Base-by-base conservation (phyloP, 2,113 vertebrate genomes). In the Pica pica region DNA sequence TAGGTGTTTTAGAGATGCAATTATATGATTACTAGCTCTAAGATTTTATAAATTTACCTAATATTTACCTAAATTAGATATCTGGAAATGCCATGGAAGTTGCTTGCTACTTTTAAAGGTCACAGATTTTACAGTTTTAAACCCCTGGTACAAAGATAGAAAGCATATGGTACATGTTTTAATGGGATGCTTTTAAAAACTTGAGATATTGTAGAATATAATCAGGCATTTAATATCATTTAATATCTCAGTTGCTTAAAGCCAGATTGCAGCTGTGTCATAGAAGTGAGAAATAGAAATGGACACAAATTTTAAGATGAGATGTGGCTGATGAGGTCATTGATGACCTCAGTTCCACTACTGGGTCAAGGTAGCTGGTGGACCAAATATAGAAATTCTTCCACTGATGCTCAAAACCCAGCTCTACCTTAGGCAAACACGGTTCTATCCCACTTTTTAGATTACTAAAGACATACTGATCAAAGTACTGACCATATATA, bases 101-200 rank as follows among this genome's bases (percentile, higher is more conserved):
- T 85, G 53, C 60, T 93, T 83, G 81, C n/a, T 75, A 39, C 53
- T 91, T 84, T 85, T 87, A 85, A 95, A 90, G 78, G 64, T 86
- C 73, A 76, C 20, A 77, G 71, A 17, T 70, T 90, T 71, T 86
- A 67, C 59, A 65, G 61, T 83, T 92, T 64, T 55, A 89, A 83
- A 91, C 86, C 69, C 59, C 39, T 83, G 16, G 16, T 71, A 82
- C 18, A 49, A 89, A 95, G 79, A 80, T 60, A 90, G 63, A 91
- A 89, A 95, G 42, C 73, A 74, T 74, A 60, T 67, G 53, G 70
- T 63, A 70, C 31, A 26, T 47, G 24, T 65, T 96, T 70, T 74
- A 83, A 79, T 49, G 19, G 68, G 76, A 63, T 31, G 4, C 46
- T 94, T 68, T 79, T 18, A 60, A 80, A 92, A 81, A 57, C n/a